Conservation (phyloP, 2,113 vertebrate species). For the Micromys minutus region DNA sequence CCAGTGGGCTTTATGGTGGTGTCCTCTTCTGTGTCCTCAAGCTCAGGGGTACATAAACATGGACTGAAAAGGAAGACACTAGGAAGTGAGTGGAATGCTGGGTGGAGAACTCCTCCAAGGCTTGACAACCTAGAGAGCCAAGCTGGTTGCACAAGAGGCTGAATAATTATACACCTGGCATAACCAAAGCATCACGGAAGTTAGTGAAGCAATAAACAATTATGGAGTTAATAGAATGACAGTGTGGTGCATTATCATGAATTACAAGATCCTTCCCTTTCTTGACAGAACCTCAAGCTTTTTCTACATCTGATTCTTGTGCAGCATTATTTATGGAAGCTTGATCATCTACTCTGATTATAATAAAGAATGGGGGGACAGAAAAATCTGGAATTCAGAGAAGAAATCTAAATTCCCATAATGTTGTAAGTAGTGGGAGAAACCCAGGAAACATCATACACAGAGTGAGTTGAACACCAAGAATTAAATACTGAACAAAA, state of each 20-base stretch:
- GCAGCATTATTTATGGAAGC: neutral
- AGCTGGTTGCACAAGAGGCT: neutral
- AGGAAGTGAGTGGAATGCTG: neutral
- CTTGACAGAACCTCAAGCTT: constrained; percentile 40
- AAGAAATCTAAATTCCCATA: constrained; percentile 39
- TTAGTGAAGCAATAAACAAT: constrained; percentile 35
- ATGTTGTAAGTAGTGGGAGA: neutral
- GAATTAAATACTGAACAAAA: neutral
- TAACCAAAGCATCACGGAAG: constrained; percentile 12
- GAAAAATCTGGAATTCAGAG: neutral
- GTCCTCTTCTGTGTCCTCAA: neutral
- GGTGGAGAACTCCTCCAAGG: neutral
- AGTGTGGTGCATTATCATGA: neutral
- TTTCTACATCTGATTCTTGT: constrained; percentile 41
- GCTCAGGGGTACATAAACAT: neutral
- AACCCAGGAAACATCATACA: neutral
- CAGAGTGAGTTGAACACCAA: neutral
- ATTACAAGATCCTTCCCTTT: neutral
- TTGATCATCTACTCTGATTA: neutral
- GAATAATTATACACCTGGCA: constrained; percentile 28
- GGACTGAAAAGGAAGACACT: neutral
- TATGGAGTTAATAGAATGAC: constrained; percentile 20
- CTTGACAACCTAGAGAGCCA: neutral
- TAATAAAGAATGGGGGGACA: neutral
- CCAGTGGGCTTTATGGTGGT: neutral